Conservation (phyloP, 2,113 vertebrate species). For the Collichthys lucidus region DNA sequence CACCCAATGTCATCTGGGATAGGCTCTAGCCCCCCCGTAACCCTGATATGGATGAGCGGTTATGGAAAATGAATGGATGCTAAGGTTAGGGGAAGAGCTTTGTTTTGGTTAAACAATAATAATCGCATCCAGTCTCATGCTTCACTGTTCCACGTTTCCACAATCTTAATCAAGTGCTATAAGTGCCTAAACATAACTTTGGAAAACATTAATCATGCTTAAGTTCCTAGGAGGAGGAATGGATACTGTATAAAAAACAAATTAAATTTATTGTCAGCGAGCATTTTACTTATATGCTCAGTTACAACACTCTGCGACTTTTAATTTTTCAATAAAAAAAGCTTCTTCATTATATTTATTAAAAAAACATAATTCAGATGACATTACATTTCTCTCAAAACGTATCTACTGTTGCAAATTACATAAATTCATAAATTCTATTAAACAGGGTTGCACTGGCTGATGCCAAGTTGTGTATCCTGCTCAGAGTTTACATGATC, state of each 20-base stretch:
- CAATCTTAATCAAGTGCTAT: background rate
- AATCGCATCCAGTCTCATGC: background rate
- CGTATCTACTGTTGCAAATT: background rate
- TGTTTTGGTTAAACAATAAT: background rate
- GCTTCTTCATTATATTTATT: no score
- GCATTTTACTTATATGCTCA: conserved; percentile 4
- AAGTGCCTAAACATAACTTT: background rate
- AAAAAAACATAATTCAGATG: background rate
- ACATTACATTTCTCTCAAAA: background rate
- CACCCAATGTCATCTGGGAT: no score
- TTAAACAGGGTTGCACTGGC: background rate
- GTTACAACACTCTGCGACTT: background rate
- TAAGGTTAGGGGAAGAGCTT: background rate
- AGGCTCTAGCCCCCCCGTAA: no score
- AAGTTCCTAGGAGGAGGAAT: background rate
- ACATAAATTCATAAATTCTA: background rate
- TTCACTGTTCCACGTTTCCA: background rate
- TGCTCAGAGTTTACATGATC: background rate
- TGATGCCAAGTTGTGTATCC: background rate
- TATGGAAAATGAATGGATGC: background rate
- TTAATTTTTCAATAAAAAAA: background rate
- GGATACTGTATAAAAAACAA: background rate
- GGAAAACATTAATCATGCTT: background rate
- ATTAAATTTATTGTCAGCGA: background rate
- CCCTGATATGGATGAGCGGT: no score